Evolutionary conservation across 2,888 invertebrate genomes (phyloP).

Genomic region (Drosophila kanekoi): DNA sequence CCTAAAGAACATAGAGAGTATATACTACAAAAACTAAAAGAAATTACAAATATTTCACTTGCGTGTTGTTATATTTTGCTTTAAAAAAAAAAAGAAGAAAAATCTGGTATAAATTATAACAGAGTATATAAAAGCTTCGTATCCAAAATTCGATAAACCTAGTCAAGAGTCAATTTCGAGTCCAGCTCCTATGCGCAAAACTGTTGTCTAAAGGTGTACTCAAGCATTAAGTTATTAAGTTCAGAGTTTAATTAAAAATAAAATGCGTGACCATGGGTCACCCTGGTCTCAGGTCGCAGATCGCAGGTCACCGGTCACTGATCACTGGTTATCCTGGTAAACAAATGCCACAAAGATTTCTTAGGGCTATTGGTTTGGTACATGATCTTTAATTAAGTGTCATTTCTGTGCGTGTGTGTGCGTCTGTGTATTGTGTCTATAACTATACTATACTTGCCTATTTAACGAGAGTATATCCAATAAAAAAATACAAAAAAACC

Average conservation of each 20-base stretch:
- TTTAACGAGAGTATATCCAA: slow-evolving; percentile 14
- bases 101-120: not conserved
- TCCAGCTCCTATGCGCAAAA: slow-evolving; percentile 16
- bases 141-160: not conserved
- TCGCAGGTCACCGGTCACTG: not conserved
- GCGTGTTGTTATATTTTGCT: slow-evolving; percentile 16
- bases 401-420: slow-evolving; percentile 24
- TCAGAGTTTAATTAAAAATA: slow-evolving; percentile 4
- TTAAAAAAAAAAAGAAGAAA: not conserved
- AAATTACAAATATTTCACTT: slow-evolving; percentile 10
- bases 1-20: slow-evolving; percentile 22
- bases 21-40: not conserved
- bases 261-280: slow-evolving; percentile 1
- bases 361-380: slow-evolving; percentile 20
- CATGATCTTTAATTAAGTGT: slow-evolving; percentile 3
- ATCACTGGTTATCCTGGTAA: slow-evolving; percentile 22
- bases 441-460: slow-evolving; percentile 14
- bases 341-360: slow-evolving; percentile 1
- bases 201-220: slow-evolving; percentile 20
- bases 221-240: slow-evolving; percentile 14
- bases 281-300: slow-evolving; percentile 7
- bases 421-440: slow-evolving; percentile 30
- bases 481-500: no score
- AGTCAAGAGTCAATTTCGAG: slow-evolving; percentile 24
- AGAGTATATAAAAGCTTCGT: slow-evolving; percentile 22